phyloP scores from a whole-genome alignment of 2,797 vertebrate species.

The Propithecus deckenii region DNA sequence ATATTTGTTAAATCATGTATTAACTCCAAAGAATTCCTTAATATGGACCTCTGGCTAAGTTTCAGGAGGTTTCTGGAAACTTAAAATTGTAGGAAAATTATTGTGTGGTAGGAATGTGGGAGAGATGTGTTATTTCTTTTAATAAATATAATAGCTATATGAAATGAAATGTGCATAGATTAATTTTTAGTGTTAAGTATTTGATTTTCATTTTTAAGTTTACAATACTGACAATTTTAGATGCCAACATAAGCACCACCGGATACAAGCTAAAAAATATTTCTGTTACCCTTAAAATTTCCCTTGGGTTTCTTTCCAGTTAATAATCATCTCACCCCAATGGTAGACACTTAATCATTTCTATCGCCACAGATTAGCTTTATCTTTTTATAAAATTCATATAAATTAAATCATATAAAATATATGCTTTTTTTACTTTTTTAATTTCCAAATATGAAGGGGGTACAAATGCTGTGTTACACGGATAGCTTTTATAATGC shows the following conservation, averaged over 20 bases:
- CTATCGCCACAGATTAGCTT: not conserved
- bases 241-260: not conserved
- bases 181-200: not conserved
- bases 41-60: not conserved
- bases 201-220: not conserved
- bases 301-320: not conserved
- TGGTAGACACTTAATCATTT: not conserved
- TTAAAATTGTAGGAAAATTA: not conserved
- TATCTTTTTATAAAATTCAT: not conserved
- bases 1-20: not conserved
- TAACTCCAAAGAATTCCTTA: not conserved
- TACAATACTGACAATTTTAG: not conserved
- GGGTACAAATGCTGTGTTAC: too few species aligned
- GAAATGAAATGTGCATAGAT: not conserved
- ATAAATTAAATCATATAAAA: not conserved
- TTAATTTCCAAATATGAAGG: too few species aligned
- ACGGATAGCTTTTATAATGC: too few species aligned
- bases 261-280: not conserved
- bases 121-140: not conserved
- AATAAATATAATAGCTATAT: not conserved
- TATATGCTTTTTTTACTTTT: too few species aligned
- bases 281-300: not conserved
- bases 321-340: not conserved
- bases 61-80: not conserved
- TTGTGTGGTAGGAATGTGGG: not conserved